A percentile compares a stretch with the other conserved stretches of the same genome.
Conservation (phyloP, 2,113 vertebrate species). For the Cavia aperea region DNA sequence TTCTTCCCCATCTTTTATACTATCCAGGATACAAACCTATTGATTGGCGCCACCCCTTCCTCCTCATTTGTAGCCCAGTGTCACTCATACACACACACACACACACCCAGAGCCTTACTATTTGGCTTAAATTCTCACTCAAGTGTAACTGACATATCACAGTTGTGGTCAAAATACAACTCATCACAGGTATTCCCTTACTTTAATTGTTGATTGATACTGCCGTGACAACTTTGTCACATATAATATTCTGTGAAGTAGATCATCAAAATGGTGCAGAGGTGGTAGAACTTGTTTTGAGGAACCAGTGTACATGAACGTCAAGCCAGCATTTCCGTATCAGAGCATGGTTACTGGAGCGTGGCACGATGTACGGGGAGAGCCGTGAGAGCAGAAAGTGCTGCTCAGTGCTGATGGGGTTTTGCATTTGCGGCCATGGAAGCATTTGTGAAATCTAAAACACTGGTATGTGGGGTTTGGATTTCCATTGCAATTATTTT, state of each 20-base stretch:
- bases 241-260: not conserved
- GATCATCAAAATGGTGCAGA: not conserved
- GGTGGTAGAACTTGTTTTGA: not conserved
- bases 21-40: not conserved
- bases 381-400: not conserved
- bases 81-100: not conserved
- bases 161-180: not conserved
- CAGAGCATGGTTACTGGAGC: not conserved
- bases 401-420: not conserved
- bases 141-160: not conserved
- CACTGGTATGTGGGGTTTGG: not conserved
- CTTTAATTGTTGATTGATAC: not conserved
- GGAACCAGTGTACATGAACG: not conserved
- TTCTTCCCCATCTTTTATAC: not conserved
- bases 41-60: not conserved
- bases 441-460: not conserved
- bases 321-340: not conserved
- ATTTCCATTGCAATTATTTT: not conserved
- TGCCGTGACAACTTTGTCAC: not conserved
- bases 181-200: not conserved
- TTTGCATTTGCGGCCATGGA: too few relatives aligned
- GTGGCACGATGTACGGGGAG: not conserved
- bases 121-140: not conserved
- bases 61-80: not conserved
- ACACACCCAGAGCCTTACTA: not conserved